Evolutionary conservation across 2,888 invertebrate genomes (phyloP).

Genomic region (Chorisops tibialis): DNA sequence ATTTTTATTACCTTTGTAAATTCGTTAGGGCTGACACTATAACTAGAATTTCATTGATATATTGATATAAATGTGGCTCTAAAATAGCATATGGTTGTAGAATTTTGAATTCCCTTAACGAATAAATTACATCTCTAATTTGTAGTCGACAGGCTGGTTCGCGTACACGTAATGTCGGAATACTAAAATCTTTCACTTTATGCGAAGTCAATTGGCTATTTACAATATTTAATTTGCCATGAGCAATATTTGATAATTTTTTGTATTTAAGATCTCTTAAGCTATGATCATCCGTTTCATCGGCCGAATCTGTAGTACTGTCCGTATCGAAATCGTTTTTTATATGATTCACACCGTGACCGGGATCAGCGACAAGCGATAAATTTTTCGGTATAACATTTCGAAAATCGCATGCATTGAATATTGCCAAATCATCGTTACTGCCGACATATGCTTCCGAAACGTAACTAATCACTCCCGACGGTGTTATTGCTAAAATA

Average conservation of each 20-base stretch:
- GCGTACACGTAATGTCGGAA: slow-evolving; percentile 46
- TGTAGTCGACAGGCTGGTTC: slow-evolving; percentile 46
- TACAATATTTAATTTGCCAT: slow-evolving; percentile 40
- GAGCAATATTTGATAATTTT: not conserved
- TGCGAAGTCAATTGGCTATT: slow-evolving; percentile 46
- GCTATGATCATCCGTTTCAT: slow-evolving; percentile 39
- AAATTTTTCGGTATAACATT: slow-evolving; percentile 47
- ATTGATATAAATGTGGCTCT: slow-evolving; percentile 44
- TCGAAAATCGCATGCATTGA: slow-evolving; percentile 46
- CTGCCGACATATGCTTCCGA: slow-evolving; percentile 48
- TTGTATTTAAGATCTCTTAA: slow-evolving; percentile 13
- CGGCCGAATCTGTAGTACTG: slow-evolving; percentile 43
- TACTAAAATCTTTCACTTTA: slow-evolving; percentile 42
- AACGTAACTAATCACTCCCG: slow-evolving; percentile 48
- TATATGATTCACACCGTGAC: slow-evolving; percentile 37
- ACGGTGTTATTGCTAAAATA: slow-evolving; percentile 47
- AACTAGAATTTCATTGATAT: slow-evolving; percentile 48
- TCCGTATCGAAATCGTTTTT: slow-evolving; percentile 36
- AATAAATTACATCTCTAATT: slow-evolving; percentile 44
- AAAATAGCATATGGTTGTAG: slow-evolving; percentile 45
- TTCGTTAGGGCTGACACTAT: slow-evolving; percentile 47
- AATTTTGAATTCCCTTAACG: slow-evolving; percentile 46
- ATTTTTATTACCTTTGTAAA: slow-evolving; percentile 46
- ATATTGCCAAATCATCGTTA: slow-evolving; percentile 48
- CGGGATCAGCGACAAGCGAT: slow-evolving; percentile 48